Percentiles rank a stretch among this genome's conserved stretches.
These are phyloP conservation scores for Drosophila kikkawai DNA, from an alignment of 1,140 invertebrate species.

Conservation along the genomic window DNA sequence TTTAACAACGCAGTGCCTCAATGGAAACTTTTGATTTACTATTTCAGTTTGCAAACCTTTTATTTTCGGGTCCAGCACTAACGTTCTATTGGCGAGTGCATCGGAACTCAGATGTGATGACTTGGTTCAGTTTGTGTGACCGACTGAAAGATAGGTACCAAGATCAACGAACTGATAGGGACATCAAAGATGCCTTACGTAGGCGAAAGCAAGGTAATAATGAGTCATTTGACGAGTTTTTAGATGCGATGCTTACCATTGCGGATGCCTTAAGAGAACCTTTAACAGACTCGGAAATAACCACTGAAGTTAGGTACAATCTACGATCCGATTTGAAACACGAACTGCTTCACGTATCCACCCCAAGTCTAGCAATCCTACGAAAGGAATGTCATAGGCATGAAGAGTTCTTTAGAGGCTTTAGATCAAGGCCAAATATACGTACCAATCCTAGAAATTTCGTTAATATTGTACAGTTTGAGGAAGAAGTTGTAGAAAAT, in stretches of 20 bases:
- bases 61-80: background rate
- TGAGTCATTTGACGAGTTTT: no score
- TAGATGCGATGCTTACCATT: background rate
- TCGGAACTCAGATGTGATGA: background rate
- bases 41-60: background rate
- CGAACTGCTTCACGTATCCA: background rate
- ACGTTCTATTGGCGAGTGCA: background rate
- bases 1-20: no score
- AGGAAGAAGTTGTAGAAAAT: no score
- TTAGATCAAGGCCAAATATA: no score
- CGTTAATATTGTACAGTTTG: no score
- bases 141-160: background rate
- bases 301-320: slow-evolving; percentile 3
- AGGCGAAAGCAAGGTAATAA: background rate
- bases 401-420: background rate
- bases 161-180: background rate
- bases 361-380: background rate
- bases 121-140: background rate
- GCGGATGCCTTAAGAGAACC: background rate
- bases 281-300: background rate
- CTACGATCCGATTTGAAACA: background rate
- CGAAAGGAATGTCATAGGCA: background rate
- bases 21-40: no score
- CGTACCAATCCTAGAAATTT: no score
- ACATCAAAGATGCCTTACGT: background rate